A percentile compares a stretch with the other conserved stretches of the same genome.
Conservation (phyloP, 2,113 vertebrate genomes). For the Rhadina sibilatrix region DNA sequence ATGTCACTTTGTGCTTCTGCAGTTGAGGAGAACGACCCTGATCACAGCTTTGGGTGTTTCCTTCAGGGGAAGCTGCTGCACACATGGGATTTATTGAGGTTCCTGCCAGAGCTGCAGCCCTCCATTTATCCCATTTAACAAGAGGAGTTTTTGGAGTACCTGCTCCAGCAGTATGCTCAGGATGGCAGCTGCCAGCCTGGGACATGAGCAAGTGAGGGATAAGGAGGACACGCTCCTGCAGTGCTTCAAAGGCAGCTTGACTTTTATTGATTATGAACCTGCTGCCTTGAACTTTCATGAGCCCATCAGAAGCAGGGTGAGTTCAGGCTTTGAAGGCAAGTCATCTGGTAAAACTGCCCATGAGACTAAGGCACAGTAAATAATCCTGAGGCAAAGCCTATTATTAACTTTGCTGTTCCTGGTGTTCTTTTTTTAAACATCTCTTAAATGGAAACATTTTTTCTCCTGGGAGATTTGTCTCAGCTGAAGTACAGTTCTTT, state of each 20-base stretch:
- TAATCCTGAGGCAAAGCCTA: background rate
- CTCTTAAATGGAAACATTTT: background rate
- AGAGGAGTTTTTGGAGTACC: background rate
- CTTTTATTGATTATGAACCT: background rate
- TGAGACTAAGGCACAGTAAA: background rate
- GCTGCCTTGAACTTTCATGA: background rate
- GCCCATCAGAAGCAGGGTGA: background rate
- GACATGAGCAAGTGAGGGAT: background rate
- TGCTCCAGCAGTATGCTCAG: background rate
- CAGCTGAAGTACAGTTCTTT: background rate
- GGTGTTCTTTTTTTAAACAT: background rate
- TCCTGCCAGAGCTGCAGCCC: background rate
- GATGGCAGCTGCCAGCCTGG: background rate
- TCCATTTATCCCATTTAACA: background rate
- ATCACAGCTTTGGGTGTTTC: background rate
- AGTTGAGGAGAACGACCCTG: fast-evolving
- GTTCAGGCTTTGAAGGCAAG: background rate
- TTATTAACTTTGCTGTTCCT: background rate
- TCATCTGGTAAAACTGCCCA: background rate
- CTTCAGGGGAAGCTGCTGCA: background rate
- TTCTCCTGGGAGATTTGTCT: background rate
- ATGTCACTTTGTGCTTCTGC: fast-evolving
- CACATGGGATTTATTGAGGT: background rate
- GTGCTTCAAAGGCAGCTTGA: background rate
- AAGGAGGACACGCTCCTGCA: background rate